A percentile compares a stretch with the other conserved stretches of the same genome.
Conservation (phyloP, 2,888 invertebrate genomes). For the Panzeria rudis region DNA sequence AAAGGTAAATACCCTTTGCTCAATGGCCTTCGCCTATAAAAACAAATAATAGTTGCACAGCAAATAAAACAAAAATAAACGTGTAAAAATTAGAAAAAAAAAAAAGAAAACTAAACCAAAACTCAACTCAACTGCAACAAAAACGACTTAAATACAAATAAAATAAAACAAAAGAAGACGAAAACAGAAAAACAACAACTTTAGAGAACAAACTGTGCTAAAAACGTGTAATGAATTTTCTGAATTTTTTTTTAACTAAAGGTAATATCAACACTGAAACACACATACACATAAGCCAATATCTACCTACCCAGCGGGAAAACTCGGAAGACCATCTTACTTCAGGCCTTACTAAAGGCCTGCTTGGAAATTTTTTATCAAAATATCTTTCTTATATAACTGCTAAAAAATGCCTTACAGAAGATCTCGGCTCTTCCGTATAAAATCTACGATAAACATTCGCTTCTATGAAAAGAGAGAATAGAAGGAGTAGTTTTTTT, state of each 20-base stretch:
- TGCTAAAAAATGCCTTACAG: no score
- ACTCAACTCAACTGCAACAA: slow-evolving; percentile 58
- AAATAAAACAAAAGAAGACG: slow-evolving; percentile 41
- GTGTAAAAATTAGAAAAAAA: slow-evolving; percentile 34
- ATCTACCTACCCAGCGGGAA: no score
- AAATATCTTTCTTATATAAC: no score
- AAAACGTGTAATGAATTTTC: slow-evolving; percentile 72
- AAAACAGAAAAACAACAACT: slow-evolving; percentile 19
- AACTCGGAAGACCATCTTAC: no score
- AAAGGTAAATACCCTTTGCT: slow-evolving; percentile 71
- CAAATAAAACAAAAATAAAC: slow-evolving; percentile 60
- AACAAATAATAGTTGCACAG: slow-evolving; percentile 66
- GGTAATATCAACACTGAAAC: slow-evolving; percentile 34
- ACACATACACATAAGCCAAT: not conserved
- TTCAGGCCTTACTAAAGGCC: no score
- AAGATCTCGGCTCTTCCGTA: no score
- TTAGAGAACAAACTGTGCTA: slow-evolving; percentile 61
- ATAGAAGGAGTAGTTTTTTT: no score
- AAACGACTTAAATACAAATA: slow-evolving; percentile 56
- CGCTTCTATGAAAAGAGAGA: no score
- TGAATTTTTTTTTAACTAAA: slow-evolving; percentile 59
- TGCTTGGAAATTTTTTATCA: no score
- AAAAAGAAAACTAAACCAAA: slow-evolving; percentile 31
- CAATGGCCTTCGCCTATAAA: slow-evolving; percentile 72
- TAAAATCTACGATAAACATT: no score